Percentiles rank a stretch among this genome's conserved stretches.
Evolutionary conservation across 2,888 invertebrate species (phyloP).

Genomic region (Cephalotes varians): DNA sequence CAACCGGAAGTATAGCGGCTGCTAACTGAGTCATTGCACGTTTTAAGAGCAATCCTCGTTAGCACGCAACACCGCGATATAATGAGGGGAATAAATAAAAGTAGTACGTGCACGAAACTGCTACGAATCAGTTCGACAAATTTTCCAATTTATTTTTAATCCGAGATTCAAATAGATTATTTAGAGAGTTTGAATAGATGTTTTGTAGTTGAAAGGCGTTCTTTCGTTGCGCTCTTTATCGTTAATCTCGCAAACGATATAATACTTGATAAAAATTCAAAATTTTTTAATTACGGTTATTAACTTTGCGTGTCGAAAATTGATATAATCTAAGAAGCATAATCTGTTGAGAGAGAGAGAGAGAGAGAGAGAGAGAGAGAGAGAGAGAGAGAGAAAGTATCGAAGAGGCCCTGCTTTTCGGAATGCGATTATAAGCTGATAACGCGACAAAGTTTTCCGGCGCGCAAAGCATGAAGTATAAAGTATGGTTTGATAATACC

Average conservation of each 20-base stretch:
- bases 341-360: not conserved
- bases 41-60: constrained; percentile 50
- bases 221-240: not conserved
- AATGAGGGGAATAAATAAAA: constrained; percentile 16
- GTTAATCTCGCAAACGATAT: not conserved
- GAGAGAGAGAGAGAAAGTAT: not conserved
- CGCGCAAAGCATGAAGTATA: not conserved
- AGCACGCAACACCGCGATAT: constrained; percentile 54
- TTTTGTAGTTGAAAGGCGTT: not conserved
- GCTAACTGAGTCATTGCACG: constrained; percentile 46
- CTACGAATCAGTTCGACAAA: constrained; percentile 9
- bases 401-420: not conserved
- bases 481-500: constrained; percentile 37
- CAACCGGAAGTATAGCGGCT: constrained; percentile 49
- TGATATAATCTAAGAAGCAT: not conserved
- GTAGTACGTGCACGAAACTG: constrained; percentile 2
- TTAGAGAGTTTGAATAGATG: not conserved
- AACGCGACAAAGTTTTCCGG: constrained; percentile 5
- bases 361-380: no score
- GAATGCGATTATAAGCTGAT: not conserved
- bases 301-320: not conserved
- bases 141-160: constrained; percentile 13
- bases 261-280: not conserved
- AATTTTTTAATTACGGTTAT: not conserved
- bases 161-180: not conserved